Evolutionary conservation across 2,113 vertebrate genomes (phyloP).

Genomic region (Ageneiosus marmoratus): DNA sequence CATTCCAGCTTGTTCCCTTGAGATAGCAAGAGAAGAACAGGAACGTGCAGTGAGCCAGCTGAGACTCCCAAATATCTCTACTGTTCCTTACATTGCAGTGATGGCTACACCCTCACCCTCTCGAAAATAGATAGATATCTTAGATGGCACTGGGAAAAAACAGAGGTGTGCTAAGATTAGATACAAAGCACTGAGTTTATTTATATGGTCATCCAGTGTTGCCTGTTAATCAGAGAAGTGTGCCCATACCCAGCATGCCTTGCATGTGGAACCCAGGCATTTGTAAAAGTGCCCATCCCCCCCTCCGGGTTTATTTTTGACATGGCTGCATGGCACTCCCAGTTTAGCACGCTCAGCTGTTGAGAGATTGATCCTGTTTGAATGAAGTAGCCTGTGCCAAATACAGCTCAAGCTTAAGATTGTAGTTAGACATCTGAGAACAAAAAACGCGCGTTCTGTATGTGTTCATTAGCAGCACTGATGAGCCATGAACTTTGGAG

Average conservation of each 20-base stretch:
- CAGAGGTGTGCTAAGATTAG: not conserved
- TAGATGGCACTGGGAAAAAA: not conserved
- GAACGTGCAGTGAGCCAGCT: conserved; percentile 1
- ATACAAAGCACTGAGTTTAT: not conserved
- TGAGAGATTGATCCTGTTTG: conserved; percentile 27
- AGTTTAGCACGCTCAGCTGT: conserved; percentile 41
- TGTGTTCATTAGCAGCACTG: not conserved
- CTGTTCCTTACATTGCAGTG: conserved; percentile 39
- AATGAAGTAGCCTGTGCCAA: not conserved
- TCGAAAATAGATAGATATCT: not conserved
- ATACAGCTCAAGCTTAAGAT: too few species aligned
- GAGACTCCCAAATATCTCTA: conserved; percentile 29
- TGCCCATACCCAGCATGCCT: conserved; percentile 7
- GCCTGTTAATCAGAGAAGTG: not conserved
- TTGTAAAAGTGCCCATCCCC: too few species aligned
- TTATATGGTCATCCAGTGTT: not conserved
- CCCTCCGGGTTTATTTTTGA: conserved; percentile 48
- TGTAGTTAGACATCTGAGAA: too few species aligned
- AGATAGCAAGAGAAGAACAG: conserved; percentile 3
- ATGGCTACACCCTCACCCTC: conserved; percentile 39
- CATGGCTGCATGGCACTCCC: conserved; percentile 16
- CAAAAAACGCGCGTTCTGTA: too few species aligned
- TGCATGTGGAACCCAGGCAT: not conserved
- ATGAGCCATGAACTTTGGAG: not conserved
- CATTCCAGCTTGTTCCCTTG: conserved; percentile 35